Base-by-base conservation (phyloP, 1,140 invertebrate genomes). In the Tetramorium alpestre region DNA sequence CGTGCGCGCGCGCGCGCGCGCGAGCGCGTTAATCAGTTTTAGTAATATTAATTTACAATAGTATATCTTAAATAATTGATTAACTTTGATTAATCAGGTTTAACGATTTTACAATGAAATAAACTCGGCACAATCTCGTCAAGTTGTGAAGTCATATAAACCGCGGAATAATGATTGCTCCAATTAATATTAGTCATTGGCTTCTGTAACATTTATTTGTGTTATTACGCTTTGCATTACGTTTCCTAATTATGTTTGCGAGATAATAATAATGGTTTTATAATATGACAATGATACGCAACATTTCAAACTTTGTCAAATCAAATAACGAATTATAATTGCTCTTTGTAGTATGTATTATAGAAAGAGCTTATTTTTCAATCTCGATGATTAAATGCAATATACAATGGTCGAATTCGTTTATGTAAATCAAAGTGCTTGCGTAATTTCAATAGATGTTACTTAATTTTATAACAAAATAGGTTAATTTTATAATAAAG, bases 151-250 rank as follows among this genome's bases (percentile, higher is more conserved):
- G 80, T 73, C 41, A 73, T 73, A 84, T 41, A 84, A 84, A 73
- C 25, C 54, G 18, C 65, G 7, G 60, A 58, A 82, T 82, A 82
- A 82, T 82, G 25, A 82, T 84, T 54, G 18, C 25, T 60, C 25
- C 22, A 84, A 84, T 73, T 84, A 84, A 84, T 73, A 73, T 84
- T 73, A 84, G 54, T 73, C 25, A 84, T 73, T 84, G 69, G 25
- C 25, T 72, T 72, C 25, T 73, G 54, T 22, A 73, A 73, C 25
- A 33, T 73, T 70, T 70, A 81, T 81, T 81, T 72, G 18, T 13
- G 16, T 82, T 84, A 60, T 84, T 84, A 73, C 80, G 69, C 13
- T 33, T 58, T 44, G 18, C 25, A n/a, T 82, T 72, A 33, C 25
- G 25, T 82, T 73, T 38, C 38, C 54, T 84, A 60, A 56, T 84